Evolutionary conservation across 2,113 vertebrate genomes (phyloP), one percentile per base, ranked within the genome.

Genomic region (Phalacrocorax pelagicus): DNA sequence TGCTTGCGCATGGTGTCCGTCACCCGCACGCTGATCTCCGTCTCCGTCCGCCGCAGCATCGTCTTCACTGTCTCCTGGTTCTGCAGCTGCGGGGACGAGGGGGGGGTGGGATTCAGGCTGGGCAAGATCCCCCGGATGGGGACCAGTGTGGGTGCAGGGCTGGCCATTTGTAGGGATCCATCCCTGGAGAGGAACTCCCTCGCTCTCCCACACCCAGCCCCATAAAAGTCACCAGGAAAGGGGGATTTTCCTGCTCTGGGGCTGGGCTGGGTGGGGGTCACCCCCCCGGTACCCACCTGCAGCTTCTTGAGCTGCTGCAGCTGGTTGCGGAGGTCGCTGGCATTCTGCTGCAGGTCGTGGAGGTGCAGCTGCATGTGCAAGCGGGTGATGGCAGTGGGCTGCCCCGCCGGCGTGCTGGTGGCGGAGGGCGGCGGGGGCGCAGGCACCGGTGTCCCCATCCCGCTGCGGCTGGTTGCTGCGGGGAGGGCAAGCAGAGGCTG

Each of bases 341-440:
- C 98, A 7, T 99, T 99, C 93, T 99, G 99, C 97, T 99, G 99
- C 90, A 99, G 98, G 95, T 99, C 99, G 8, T 99, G 99, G 85
- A 99, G 98, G 92, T 99, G 99, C 88, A 99, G 98, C 98, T 99
- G 99, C 99, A 99, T 99, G 97, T 99, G 99, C 94, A 99, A 93
- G 47, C 98, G 99, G 84, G 97, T 98, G 92, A 99, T 92, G 26
- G 98, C 97, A 14, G 98, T 98, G 93, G 98, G 96, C 89, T 98
- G 99, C 16, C 98, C 98, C 5, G 97, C 98, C 0, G 98, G 98
- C 3, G 97, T 98, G 88, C 97, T 91, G 91, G 71, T 92, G 52
- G 97, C 97, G 0, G 99, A 98, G 16, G 99, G 98, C 0, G 98
- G 98, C 0, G 99, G 99, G 12, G 96, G 98, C 4, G 95, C 98